These are phyloP conservation scores for Stictonetta naevosa DNA, from an alignment of 2,113 vertebrate genomes.

Conservation along the genomic window DNA sequence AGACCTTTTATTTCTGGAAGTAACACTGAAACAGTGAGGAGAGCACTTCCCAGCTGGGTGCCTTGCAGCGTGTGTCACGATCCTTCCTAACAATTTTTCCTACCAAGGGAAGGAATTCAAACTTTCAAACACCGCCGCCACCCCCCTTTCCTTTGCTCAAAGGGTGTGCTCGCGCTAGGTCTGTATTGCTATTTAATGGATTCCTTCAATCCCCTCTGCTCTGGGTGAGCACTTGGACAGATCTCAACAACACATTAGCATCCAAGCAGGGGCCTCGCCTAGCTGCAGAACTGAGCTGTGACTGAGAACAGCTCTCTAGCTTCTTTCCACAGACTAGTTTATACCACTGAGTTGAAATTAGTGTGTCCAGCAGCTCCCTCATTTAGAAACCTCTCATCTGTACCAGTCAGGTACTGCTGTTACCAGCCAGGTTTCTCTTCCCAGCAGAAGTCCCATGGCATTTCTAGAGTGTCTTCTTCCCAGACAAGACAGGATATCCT, in stretches of 20 bases:
- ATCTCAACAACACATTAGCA: accelerated
- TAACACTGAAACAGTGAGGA: not conserved
- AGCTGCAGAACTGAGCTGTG: not conserved
- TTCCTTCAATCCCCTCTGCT: not conserved
- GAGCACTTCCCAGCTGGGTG: not conserved
- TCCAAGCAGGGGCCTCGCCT: accelerated
- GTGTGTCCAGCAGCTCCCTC: not conserved
- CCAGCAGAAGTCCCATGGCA: not conserved
- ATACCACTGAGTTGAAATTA: not conserved
- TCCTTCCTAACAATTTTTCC: not conserved
- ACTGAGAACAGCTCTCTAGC: not conserved
- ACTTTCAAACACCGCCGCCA: not conserved
- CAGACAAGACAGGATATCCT: not conserved
- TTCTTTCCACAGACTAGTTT: not conserved
- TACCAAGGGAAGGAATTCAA: not conserved
- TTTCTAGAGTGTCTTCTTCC: not conserved
- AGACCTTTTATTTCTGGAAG: not conserved
- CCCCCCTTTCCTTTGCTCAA: not conserved
- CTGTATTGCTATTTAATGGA: not conserved
- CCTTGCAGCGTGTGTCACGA: not conserved
- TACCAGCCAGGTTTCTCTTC: not conserved
- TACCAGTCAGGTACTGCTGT: too few relatives aligned
- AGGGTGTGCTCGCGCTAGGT: not conserved
- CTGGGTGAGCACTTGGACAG: accelerated
- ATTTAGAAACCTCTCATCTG: not conserved